Conservation (phyloP, 2,113 vertebrate genomes). For the Malurus elegans region DNA sequence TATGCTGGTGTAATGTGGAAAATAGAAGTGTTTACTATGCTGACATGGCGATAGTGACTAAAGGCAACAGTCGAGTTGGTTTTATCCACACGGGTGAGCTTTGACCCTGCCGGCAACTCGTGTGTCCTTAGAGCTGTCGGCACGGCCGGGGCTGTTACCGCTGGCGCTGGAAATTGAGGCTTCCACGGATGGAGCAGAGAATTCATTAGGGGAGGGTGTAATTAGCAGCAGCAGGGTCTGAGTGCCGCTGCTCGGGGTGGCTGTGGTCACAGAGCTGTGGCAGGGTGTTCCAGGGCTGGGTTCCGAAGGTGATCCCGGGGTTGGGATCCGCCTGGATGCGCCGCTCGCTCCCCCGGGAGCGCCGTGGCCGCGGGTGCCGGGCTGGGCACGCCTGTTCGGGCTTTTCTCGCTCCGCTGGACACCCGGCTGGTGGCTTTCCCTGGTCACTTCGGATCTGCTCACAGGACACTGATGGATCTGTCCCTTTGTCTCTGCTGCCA, state of each 20-base stretch:
- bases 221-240: rapidly evolving
- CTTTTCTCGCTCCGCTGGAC: neutral
- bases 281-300: rapidly evolving
- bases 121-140: neutral
- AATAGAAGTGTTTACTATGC: neutral
- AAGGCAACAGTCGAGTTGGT: neutral
- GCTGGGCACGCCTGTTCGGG: neutral
- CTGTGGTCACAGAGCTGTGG: rapidly evolving
- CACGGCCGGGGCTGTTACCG: neutral
- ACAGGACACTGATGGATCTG: rapidly evolving
- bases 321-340: rapidly evolving
- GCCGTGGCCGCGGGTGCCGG: rapidly evolving
- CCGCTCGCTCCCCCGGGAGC: neutral
- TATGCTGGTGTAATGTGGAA: neutral
- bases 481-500: neutral
- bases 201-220: neutral
- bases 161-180: rapidly evolving
- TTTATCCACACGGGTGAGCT: neutral
- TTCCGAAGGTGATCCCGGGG: rapidly evolving
- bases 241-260: neutral
- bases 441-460: neutral
- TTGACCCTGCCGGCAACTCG: rapidly evolving
- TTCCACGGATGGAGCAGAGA: neutral
- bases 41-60: neutral
- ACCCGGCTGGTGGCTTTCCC: neutral